Conservation (phyloP, 2,797 vertebrate genomes). For the Benthosema pterotum region DNA sequence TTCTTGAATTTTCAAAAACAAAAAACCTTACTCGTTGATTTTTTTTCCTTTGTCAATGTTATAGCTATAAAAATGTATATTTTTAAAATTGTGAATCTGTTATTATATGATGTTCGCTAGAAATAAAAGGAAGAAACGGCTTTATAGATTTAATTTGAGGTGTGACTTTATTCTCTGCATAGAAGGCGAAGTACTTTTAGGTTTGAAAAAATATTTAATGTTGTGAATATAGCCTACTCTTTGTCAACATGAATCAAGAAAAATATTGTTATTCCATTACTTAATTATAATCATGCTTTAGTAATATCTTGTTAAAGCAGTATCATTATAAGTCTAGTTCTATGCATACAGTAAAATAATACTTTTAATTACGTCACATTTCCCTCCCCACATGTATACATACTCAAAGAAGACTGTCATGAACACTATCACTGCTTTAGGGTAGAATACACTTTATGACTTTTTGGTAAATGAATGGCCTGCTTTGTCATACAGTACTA, state of each 20-base stretch:
- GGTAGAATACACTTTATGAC: too few relatives aligned
- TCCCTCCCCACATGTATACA: conserved; percentile 10
- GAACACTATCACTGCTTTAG: too few relatives aligned
- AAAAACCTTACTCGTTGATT: conserved; percentile 72
- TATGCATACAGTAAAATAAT: neutral
- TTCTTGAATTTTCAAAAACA: conserved; percentile 62
- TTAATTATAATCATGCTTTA: conserved; percentile 10
- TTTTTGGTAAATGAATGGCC: too few relatives aligned
- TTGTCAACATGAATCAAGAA: neutral
- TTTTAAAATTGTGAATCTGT: conserved; percentile 87
- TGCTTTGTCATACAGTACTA: too few relatives aligned
- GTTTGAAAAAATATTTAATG: neutral
- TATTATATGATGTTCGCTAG: conserved; percentile 82
- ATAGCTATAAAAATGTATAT: conserved; percentile 87
- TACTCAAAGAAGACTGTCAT: neutral
- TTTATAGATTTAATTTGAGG: conserved; percentile 78
- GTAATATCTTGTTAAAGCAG: too few relatives aligned
- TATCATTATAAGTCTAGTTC: neutral
- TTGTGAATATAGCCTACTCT: neutral
- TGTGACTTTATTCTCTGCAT: conserved; percentile 57
- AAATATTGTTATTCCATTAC: conserved; percentile 13
- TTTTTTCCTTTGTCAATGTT: conserved; percentile 83
- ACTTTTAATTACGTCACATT: conserved; percentile 3
- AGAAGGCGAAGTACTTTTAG: neutral
- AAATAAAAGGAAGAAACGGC: conserved; percentile 82